Percentiles rank a stretch among this genome's conserved stretches.
phyloP scores from a whole-genome alignment of 2,113 vertebrate species.

The Thermophis baileyi region DNA sequence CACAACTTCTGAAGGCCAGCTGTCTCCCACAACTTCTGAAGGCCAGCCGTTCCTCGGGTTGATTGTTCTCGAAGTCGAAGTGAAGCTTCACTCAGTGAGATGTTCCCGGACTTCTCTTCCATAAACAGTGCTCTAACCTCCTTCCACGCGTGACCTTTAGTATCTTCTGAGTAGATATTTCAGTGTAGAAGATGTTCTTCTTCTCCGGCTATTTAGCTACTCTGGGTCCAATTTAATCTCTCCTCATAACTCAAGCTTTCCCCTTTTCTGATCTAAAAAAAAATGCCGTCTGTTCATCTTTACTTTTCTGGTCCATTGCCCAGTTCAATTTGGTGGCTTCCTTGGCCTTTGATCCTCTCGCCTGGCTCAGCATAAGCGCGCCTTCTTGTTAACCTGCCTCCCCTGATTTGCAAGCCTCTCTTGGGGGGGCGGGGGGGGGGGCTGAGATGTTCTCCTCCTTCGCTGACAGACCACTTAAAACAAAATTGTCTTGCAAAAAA shows the following conservation, averaged over 20 bases:
- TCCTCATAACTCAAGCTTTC: conserved; percentile 1
- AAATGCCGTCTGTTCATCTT: not conserved
- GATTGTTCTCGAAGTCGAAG: too few relatives aligned
- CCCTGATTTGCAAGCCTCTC: not conserved
- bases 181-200: not conserved
- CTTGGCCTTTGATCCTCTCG: not conserved
- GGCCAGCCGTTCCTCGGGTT: too few relatives aligned
- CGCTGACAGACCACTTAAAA: not conserved
- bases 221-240: not conserved
- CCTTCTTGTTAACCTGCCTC: conserved; percentile 6
- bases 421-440: not conserved
- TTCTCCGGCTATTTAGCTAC: not conserved
- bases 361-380: not conserved
- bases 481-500: not conserved
- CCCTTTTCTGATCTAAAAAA: not conserved
- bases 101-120: too few relatives aligned
- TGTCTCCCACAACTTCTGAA: too few relatives aligned
- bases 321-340: conserved; percentile 6
- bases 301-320: conserved; percentile 20
- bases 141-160: not conserved
- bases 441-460: not conserved
- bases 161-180: not conserved
- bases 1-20: too few relatives aligned
- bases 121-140: not conserved
- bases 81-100: too few relatives aligned